Conservation (phyloP, 1,140 invertebrate species). For the Idris sp. region DNA sequence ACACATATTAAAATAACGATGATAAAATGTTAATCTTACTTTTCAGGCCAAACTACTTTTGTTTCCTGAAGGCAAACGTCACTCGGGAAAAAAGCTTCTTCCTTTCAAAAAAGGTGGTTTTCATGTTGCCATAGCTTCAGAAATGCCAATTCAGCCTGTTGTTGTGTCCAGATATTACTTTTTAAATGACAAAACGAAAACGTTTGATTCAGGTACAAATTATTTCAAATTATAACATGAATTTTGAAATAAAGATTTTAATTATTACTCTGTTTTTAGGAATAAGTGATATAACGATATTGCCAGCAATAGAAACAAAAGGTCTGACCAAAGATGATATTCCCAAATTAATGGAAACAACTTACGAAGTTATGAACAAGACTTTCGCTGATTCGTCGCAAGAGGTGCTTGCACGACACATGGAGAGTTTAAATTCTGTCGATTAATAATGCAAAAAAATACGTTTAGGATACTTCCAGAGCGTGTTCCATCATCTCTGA, state of each 20-base stretch:
- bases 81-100: slow-evolving; percentile 82
- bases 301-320: slow-evolving; percentile 84
- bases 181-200: slow-evolving; percentile 84
- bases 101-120: slow-evolving; percentile 97
- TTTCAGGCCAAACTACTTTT: slow-evolving; percentile 83
- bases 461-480: slow-evolving; percentile 41
- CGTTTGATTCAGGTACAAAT: slow-evolving; percentile 86
- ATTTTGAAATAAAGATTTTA: too few relatives aligned
- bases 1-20: slow-evolving; percentile 2
- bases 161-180: slow-evolving; percentile 94
- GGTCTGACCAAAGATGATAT: slow-evolving; percentile 83
- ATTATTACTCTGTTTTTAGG: too few relatives aligned
- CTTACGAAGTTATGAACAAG: slow-evolving; percentile 82
- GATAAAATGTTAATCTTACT: neutral
- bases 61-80: slow-evolving; percentile 89
- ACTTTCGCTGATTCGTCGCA: slow-evolving; percentile 80
- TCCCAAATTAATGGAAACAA: slow-evolving; percentile 81
- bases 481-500: slow-evolving; percentile 23
- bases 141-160: slow-evolving; percentile 91
- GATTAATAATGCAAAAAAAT: slow-evolving; percentile 49
- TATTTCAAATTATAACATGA: too few relatives aligned
- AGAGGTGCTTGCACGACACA: slow-evolving; percentile 73
- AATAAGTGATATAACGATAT: slow-evolving; percentile 83
- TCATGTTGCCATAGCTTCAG: slow-evolving; percentile 90
- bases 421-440: slow-evolving; percentile 54